A percentile compares a stretch with the other conserved stretches of the same genome.
Conservation (phyloP, 1,140 invertebrate genomes). For the Patella vulgata region DNA sequence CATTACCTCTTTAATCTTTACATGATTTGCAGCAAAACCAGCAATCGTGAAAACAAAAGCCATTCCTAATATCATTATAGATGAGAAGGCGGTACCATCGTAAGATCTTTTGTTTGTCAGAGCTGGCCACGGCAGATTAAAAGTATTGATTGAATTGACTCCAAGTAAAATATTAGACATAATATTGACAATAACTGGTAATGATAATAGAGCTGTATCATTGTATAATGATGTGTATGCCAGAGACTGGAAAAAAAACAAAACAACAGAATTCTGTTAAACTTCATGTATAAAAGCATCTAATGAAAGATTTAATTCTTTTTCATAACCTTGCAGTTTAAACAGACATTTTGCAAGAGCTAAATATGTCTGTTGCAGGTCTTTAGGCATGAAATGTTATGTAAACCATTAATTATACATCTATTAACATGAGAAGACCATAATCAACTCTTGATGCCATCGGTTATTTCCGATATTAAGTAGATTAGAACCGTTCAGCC, state of each 20-base stretch:
- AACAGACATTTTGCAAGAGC: too few relatives aligned
- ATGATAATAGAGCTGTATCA: conserved; percentile 80
- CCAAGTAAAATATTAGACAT: conserved; percentile 76
- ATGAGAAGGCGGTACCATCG: conserved; percentile 77
- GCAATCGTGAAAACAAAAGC: conserved; percentile 81
- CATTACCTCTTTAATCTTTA: conserved; percentile 83
- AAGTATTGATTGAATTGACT: conserved; percentile 12
- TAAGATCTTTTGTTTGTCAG: conserved; percentile 76
- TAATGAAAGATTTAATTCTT: too few relatives aligned
- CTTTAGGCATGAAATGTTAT: too few relatives aligned
- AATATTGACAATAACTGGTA: conserved; percentile 81
- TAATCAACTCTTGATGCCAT: too few relatives aligned
- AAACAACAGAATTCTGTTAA: too few relatives aligned
- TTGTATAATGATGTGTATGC: conserved; percentile 80
- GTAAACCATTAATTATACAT: too few relatives aligned
- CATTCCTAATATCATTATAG: conserved; percentile 80
- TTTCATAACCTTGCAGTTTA: too few relatives aligned
- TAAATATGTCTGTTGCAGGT: too few relatives aligned
- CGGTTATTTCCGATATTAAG: too few relatives aligned
- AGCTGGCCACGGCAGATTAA: conserved; percentile 76
- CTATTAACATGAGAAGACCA: too few relatives aligned
- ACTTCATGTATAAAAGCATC: too few relatives aligned
- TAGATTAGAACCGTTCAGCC: too few relatives aligned
- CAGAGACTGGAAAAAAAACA: conserved; percentile 6
- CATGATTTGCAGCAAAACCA: conserved; percentile 81